These are phyloP conservation scores for Siniperca scherzeri DNA, from an alignment of 2,797 vertebrate genomes.

Conservation along the genomic window DNA sequence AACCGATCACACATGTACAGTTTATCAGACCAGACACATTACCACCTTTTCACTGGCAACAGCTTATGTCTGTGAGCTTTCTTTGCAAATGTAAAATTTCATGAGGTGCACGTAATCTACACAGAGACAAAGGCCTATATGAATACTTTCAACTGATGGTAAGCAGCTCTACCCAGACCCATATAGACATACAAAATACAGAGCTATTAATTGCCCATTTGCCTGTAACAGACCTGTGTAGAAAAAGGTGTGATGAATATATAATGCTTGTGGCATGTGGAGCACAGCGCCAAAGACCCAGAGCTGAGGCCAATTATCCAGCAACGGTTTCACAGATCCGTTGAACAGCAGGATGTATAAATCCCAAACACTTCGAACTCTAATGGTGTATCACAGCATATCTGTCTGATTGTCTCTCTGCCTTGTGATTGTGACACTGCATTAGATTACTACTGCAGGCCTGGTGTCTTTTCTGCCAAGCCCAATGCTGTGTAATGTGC, in stretches of 20 bases:
- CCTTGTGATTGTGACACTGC: slow-evolving; percentile 37
- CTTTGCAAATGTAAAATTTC: slow-evolving; percentile 39
- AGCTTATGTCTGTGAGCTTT: slow-evolving; percentile 18
- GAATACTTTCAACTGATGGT: neutral
- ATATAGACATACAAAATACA: slow-evolving; percentile 16
- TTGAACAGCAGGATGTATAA: slow-evolving; percentile 35
- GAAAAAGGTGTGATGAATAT: slow-evolving; percentile 51
- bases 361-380: slow-evolving; percentile 11
- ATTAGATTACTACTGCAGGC: slow-evolving; percentile 29
- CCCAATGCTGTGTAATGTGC: slow-evolving; percentile 18
- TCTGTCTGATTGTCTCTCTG: slow-evolving; percentile 15
- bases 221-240: slow-evolving; percentile 24
- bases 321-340: slow-evolving; percentile 34
- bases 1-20: neutral
- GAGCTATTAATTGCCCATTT: slow-evolving; percentile 27
- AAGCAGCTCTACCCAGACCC: slow-evolving; percentile 5
- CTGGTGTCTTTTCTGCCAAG: slow-evolving; percentile 7
- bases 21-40: slow-evolving; percentile 5
- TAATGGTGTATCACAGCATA: slow-evolving; percentile 33
- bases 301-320: slow-evolving; percentile 39
- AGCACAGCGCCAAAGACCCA: slow-evolving; percentile 11
- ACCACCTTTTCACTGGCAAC: neutral
- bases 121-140: slow-evolving; percentile 22
- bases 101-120: slow-evolving; percentile 41
- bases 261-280: slow-evolving; percentile 44